Conservation (phyloP, 2,113 vertebrate species). For the Pseudopodoces humilis region DNA sequence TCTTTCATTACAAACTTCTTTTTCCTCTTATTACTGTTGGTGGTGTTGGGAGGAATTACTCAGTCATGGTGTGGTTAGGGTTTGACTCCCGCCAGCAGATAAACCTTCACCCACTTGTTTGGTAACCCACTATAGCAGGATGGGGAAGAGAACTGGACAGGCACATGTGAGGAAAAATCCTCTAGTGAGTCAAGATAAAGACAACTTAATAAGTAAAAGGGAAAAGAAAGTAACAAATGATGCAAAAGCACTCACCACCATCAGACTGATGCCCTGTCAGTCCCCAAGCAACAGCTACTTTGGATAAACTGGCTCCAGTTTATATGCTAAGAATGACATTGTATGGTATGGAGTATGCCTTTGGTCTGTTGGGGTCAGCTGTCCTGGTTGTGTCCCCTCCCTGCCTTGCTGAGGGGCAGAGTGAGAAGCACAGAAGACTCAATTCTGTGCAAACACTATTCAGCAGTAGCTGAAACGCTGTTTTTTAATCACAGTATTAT, state of each 20-base stretch:
- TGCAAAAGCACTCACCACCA: not conserved
- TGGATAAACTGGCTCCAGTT: not conserved
- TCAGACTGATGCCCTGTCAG: not conserved
- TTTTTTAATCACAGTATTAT: not conserved
- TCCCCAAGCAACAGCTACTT: not conserved
- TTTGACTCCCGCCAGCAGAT: not conserved
- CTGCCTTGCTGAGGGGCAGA: not conserved
- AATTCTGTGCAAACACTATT: accelerated
- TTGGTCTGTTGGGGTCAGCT: not conserved
- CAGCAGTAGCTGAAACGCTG: not conserved
- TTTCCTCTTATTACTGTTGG: not conserved
- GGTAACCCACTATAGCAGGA: not conserved
- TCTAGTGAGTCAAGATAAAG: not conserved
- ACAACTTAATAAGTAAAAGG: not conserved
- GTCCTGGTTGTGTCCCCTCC: not conserved
- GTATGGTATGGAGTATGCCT: not conserved
- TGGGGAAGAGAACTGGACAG: not conserved
- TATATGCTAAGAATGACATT: not conserved
- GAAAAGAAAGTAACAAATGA: not conserved
- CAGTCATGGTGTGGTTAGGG: not conserved
- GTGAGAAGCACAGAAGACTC: not conserved
- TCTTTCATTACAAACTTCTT: not conserved
- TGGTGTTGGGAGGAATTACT: not conserved
- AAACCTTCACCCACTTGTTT: not conserved
- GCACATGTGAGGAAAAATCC: not conserved